Base-by-base conservation (phyloP, 2,888 invertebrate genomes). In the Eubasilissa splendida region DNA sequence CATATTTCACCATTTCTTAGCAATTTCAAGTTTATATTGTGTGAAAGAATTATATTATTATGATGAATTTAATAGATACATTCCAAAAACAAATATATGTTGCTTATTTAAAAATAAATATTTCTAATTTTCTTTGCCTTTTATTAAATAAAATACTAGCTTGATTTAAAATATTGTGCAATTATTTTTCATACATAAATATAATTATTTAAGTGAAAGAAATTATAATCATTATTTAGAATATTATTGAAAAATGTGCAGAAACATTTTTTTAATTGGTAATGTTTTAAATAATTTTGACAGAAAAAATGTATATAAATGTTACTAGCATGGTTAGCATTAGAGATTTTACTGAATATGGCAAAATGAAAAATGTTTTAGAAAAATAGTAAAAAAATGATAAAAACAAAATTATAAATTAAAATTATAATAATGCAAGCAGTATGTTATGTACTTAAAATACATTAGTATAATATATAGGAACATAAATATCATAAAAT, bases 401-500 rank as follows among this genome's bases (percentile, higher is more conserved):
- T 22, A 42, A 78, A 73, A 73, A 78, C 59, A 73, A 65, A 22
- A 73, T 53, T 60, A 58, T 68, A 50, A 56, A 80, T 70, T 71
- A 68, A 76, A 58, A 53, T 10, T 76, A 70, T 75, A 66, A 76
- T 66, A 54, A 79, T 54, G 53, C 68, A 75, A 75, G 65, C 75
- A 75, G 74, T 79, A 81, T 75, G 59, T 71, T 52, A 77, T 76
- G 68, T 76, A 60, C 59, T 68, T 58, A 71, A 59, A 60, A 63
- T 78, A 73, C 63, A 73, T 66, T 82, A 82, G 82, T 31, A 77
- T 77, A 70, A 76, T 42, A 79, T 77, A 80, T 59, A 56, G 56
- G 42, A 22, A 56, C 56, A 58, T 56, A 73, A 54, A 63, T 74
- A 75, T 73, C 68, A 74, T 77, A 70, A 80, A 73, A 76, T 82